These are phyloP conservation scores for Pantelozetes paolii DNA, from an alignment of 2,888 invertebrate species.

Conservation along the genomic window DNA sequence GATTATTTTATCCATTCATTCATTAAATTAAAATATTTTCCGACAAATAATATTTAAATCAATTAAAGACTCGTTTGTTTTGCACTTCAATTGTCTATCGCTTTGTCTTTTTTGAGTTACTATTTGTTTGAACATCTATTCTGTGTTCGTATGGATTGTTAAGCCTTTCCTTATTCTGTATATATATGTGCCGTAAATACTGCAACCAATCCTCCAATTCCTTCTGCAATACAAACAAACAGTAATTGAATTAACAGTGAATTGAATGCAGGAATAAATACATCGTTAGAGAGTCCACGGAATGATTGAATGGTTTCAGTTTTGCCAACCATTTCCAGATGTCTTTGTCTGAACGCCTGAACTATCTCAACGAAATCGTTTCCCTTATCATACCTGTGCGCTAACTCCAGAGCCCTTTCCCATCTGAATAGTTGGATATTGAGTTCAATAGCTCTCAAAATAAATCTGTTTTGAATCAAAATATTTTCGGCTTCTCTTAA, in stretches of 20 bases:
- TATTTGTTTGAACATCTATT: background rate
- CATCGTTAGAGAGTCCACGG: conserved; percentile 43
- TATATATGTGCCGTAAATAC: no score
- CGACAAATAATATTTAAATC: background rate
- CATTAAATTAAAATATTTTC: background rate
- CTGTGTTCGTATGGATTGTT: conserved; percentile 5
- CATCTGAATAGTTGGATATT: conserved; percentile 69
- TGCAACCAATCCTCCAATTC: background rate
- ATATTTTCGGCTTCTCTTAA: conserved; percentile 67
- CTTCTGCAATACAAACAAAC: background rate
- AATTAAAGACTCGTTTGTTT: background rate
- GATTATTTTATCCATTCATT: background rate
- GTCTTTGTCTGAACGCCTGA: conserved; percentile 63
- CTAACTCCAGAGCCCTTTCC: conserved; percentile 60
- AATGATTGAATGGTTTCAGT: conserved; percentile 50
- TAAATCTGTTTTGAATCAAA: conserved; percentile 58
- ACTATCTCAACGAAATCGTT: conserved; percentile 69
- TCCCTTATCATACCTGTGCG: conserved; percentile 59
- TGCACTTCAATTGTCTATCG: background rate
- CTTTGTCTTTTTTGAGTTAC: background rate
- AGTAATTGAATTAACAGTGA: background rate
- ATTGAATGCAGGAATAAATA: conserved; percentile 33
- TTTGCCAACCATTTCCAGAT: conserved; percentile 58
- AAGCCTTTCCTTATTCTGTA: background rate
- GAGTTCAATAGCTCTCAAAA: conserved; percentile 66